Percentiles rank a stretch among this genome's conserved stretches.
Evolutionary conservation across 2,888 invertebrate genomes (phyloP).

Genomic region (Eupithecia centaureata): DNA sequence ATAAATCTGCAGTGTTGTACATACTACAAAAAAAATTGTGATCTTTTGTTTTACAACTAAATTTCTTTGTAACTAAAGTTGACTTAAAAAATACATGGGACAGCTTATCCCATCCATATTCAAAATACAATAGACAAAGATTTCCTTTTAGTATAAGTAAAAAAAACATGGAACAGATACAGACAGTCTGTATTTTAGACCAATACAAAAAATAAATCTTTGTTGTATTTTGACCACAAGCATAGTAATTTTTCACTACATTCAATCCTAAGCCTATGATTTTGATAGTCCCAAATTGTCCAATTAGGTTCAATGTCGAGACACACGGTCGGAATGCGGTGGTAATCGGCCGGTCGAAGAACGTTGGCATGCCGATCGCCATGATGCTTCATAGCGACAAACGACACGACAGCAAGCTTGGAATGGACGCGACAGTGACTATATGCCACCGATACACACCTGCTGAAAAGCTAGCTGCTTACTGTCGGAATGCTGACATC

Average conservation of each 20-base stretch:
- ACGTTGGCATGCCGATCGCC: slow-evolving; percentile 95
- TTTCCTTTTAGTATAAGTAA: not conserved
- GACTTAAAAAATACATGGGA: too few species aligned
- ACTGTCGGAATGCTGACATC: slow-evolving; percentile 90
- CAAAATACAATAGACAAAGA: not conserved
- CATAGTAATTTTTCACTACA: too few species aligned
- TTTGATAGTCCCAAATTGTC: slow-evolving; percentile 1
- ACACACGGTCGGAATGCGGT: slow-evolving; percentile 95
- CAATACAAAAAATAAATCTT: too few species aligned
- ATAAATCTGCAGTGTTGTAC: too few species aligned
- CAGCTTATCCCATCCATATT: too few species aligned
- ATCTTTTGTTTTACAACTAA: too few species aligned
- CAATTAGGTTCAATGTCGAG: slow-evolving; percentile 82
- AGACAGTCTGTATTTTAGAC: too few species aligned
- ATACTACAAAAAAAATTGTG: too few species aligned
- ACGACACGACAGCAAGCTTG: slow-evolving; percentile 86
- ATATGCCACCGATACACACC: slow-evolving; percentile 96
- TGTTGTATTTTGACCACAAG: too few species aligned
- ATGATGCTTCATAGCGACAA: slow-evolving; percentile 92
- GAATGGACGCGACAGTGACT: slow-evolving; percentile 94
- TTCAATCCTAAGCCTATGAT: too few species aligned
- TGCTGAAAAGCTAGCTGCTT: slow-evolving; percentile 87
- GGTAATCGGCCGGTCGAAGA: slow-evolving; percentile 95
- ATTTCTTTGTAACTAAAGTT: too few species aligned
- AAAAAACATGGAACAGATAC: too few species aligned